Base-by-base conservation (phyloP, 2,888 invertebrate species). In the Caprella mutica region DNA sequence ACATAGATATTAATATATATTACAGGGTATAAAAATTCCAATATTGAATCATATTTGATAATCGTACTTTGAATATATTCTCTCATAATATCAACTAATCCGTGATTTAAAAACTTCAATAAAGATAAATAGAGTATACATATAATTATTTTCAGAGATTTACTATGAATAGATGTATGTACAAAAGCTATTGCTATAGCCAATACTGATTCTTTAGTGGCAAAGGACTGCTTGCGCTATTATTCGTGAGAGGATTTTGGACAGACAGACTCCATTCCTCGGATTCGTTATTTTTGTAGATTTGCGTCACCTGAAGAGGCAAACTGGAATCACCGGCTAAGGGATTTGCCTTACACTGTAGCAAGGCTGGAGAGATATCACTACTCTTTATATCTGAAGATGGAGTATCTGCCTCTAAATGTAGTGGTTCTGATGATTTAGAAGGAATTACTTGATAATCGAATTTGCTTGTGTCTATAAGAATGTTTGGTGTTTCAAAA, bases 201-300 rank as follows among this genome's bases (percentile, higher is more conserved):
- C 93, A 94, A 77, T 94, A 94, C 73, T 93, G 92, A 76, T 92
- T 93, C 70, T 91, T 83, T 66, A 92, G 80, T 64, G 94, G 77
- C 77, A 92, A 81, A 0, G 92, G 91, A 73, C 88, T 89, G 52
- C 82, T 78, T 61, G 71, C 60, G 67, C 70, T 52, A 74, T 72
- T 59, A 75, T 76, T 19, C 76, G 63, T 76, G 8, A 83, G 80
- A 67, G 85, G 85, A 69, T 86, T 87, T 67, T 85, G 85, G 69
- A 86, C 87, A 88, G 89, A 89, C 68, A 82, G 80, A 72, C 88
- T 87, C 68, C 86, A 77, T 26, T 81, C 77, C 69, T 84, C 81
- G 26, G 78, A 74, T 63, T 3, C 58, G 56, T 50, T 63, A 62
- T 27, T 51, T 55, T 44, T 81, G 75, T 51, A 52, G 43, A 54